Evolutionary conservation across 2,797 vertebrate species (phyloP).

Genomic region (Borostomias antarcticus): DNA sequence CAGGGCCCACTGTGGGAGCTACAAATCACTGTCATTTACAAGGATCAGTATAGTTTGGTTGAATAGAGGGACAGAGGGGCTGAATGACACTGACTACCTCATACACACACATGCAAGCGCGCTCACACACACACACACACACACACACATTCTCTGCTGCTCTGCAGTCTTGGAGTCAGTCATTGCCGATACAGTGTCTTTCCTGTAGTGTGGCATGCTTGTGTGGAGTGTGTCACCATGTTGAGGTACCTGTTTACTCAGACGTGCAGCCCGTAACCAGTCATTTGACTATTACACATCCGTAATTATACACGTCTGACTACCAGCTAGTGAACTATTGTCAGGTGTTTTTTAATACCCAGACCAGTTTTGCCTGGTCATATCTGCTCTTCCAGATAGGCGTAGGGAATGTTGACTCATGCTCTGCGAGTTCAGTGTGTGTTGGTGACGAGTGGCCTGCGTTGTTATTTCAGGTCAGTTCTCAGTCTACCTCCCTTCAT

Average conservation of each 20-base stretch:
- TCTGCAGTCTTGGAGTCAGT: slow-evolving; percentile 7
- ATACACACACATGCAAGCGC: neutral
- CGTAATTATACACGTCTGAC: slow-evolving; percentile 1
- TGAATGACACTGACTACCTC: slow-evolving; percentile 7
- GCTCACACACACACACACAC: neutral
- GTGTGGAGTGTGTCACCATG: slow-evolving; percentile 19
- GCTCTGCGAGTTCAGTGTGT: slow-evolving; percentile 16
- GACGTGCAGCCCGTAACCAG: slow-evolving; percentile 26
- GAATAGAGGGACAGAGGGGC: neutral
- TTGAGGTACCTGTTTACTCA: slow-evolving; percentile 28
- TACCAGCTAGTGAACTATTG: slow-evolving; percentile 36
- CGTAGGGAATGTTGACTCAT: slow-evolving; percentile 35
- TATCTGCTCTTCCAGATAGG: slow-evolving; percentile 23
- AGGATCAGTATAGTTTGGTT: neutral
- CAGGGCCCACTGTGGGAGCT: slow-evolving; percentile 1
- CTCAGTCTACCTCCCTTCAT: slow-evolving; percentile 29
- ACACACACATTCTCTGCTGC: neutral
- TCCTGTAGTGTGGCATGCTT: neutral
- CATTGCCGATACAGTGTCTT: slow-evolving; percentile 28
- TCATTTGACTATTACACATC: slow-evolving; percentile 10
- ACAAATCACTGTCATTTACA: slow-evolving; percentile 43
- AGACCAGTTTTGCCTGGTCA: slow-evolving; percentile 15
- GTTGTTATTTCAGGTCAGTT: slow-evolving; percentile 15
- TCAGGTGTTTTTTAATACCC: slow-evolving; percentile 17
- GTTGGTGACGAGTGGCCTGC: slow-evolving; percentile 16